phyloP scores from a whole-genome alignment of 30 jellyfish, hydroid and myxozoan species.

The Rhopilema esculentum region DNA sequence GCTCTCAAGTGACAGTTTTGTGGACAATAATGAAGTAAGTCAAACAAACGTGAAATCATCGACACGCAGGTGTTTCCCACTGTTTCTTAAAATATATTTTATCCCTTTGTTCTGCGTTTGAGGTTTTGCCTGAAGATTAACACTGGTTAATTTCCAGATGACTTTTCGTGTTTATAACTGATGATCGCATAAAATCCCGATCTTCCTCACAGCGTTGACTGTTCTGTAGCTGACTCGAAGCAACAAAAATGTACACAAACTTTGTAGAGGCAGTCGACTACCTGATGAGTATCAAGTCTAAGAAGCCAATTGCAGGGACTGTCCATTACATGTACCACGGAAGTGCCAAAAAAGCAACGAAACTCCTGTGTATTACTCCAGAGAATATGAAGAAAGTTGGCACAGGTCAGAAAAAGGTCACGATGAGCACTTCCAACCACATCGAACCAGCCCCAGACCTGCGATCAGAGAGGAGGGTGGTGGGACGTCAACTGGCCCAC shows the following conservation, averaged over 20 bases:
- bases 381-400: background rate
- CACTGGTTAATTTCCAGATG: constrained; percentile 14
- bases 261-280: background rate
- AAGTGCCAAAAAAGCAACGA: background rate
- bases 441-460: constrained; percentile 61
- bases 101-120: constrained; percentile 9
- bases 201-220: background rate
- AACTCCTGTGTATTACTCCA: constrained; percentile 26
- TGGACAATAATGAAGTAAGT: background rate
- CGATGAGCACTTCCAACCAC: constrained; percentile 23
- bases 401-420: background rate
- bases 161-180: background rate
- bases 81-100: constrained; percentile 3
- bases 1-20: background rate
- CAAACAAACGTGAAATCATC: background rate
- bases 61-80: constrained; percentile 24
- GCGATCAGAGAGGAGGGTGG: constrained; percentile 18
- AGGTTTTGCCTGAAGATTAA: constrained; percentile 8
- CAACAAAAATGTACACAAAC: background rate
- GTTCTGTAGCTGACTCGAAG: constrained; percentile 36
- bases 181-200: background rate
- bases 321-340: background rate
- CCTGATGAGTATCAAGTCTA: background rate
- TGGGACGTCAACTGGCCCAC: constrained; percentile 50
- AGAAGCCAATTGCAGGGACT: constrained; percentile 7